A percentile compares a stretch with the other conserved stretches of the same genome.
phyloP scores from a whole-genome alignment of 2,797 vertebrate genomes.

The Limosa lapponica region DNA sequence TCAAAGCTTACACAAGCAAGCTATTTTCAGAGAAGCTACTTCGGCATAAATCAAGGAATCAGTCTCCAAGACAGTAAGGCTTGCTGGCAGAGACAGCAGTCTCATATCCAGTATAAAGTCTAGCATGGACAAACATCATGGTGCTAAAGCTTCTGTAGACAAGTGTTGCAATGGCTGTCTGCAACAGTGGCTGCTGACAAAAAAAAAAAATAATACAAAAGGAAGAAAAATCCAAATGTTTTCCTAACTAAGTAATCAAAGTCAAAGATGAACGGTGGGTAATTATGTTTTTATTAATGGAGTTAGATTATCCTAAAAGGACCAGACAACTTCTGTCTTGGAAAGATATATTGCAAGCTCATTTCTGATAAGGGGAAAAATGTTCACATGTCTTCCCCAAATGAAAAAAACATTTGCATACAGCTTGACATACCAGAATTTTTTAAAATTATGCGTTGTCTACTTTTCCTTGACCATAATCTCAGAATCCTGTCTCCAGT shows the following conservation, averaged over 20 bases:
- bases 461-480: not conserved
- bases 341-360: not conserved
- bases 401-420: not conserved
- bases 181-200: not conserved
- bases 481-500: not conserved
- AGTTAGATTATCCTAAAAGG: not conserved
- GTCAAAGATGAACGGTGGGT: not conserved
- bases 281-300: not conserved
- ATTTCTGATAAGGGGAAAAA: not conserved
- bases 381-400: not conserved
- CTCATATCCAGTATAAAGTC: not conserved
- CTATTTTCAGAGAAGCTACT: not conserved
- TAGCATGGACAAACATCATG: not conserved
- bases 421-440: not conserved
- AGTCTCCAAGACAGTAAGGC: not conserved
- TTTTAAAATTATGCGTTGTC: not conserved
- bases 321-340: not conserved
- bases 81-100: not conserved
- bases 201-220: not conserved
- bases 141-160: constrained; percentile 6
- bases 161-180: not conserved
- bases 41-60: not conserved
- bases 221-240: not conserved
- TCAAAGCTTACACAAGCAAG: not conserved
- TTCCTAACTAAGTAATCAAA: not conserved